Base-by-base conservation (phyloP, 1,140 invertebrate species). In the Hyles vespertilio region DNA sequence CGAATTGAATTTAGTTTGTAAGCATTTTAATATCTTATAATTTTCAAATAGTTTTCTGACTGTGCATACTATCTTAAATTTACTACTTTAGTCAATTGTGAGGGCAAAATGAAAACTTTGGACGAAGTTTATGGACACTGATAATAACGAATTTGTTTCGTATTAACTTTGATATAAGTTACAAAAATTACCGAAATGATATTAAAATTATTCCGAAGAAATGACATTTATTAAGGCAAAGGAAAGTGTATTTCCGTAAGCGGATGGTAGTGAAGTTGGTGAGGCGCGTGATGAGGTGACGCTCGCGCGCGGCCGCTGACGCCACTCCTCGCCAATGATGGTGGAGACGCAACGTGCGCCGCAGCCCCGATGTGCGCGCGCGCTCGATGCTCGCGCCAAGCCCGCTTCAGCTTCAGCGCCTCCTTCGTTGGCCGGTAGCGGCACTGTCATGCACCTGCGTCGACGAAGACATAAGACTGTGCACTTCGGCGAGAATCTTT, bases 401-500 rank as follows among this genome's bases (percentile, higher is more conserved):
- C 75, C 81, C 73, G 70, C 72, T 51, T 81, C 75, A 63, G 79
- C 67, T 61, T 85, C 79, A 46, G 87, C 78, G 69, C 89, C 74
- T 67, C 81, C 79, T 68, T 90, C 72, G 72, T 83, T 78, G 58
- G 84, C 80, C 70, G 84, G 84, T 70, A 82, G 84, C 69, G 90
- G 89, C 61, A 91, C 87, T 43, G 88, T 89, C 56, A 86, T 92
- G 63, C 91, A 91, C 61, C 84, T 90, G 46, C 91, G 92, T 51
- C 89, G 93, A 32, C 90, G 93, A 45, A 90, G 93, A 51, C 92
- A 94, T 84, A 94, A 94, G 84, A 94, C 93, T 45, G 93, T 94
- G 9, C 93, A 94, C 83, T 94, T 94, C 77, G 93, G 93, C 48
- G 93, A 94, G 69, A 93, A 93, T 73, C 86, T 94, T 4, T 81